Evolutionary conservation across 2,797 vertebrate species (phyloP), one percentile per base, ranked within the genome.

Genomic region (Strix occidentalis): DNA sequence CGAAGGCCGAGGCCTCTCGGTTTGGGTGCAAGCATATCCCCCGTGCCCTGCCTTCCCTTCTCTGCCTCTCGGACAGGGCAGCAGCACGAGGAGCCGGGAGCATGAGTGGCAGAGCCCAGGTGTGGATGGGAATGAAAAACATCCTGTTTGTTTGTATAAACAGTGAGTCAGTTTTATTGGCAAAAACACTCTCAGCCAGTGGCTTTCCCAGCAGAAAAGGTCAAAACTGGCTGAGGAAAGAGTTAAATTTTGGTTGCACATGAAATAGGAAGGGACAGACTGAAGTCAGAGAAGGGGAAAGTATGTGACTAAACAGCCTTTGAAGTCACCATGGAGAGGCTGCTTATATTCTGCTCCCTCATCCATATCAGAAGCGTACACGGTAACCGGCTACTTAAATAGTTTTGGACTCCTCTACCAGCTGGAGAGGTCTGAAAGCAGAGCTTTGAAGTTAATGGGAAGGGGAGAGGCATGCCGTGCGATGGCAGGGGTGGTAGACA

Each of bases 121-220:
- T 92, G 84, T 78, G 57, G 43, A 68, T n/a, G 57, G 84, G 85
- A 89, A 95, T 87, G 79, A 26, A 87, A 95, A 94, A 85, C 93
- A 89, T 95, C 80, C 89, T 95, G 89, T 96, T 95, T 96, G 91
- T 89, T 91, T 81, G 76, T 74, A n/a, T 87, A 93, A 95, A 96
- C 87, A 97, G n/a, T 78, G 89, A 86, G 77, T 88, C 89, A 48
- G 88, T 86, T 95, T 89, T 89, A n/a, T 51, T 86, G 81, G 54
- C 63, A 43, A 76, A 93, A 89, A 31, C 4, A 0, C 37, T 53
- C 31, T 37, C 35, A 31, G 89, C 10, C 31, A 37, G 56, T 14
- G 16, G 43, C 18, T 31, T 91, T 94, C 53, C 37, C 24, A 60
- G 37, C 45, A 83, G 63, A 48, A 80, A 79, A 84, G 70, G 63